Evolutionary conservation across 2,797 vertebrate species (phyloP), one percentile per base, ranked within the genome.

Genomic region (Sebastolobus altivelis): DNA sequence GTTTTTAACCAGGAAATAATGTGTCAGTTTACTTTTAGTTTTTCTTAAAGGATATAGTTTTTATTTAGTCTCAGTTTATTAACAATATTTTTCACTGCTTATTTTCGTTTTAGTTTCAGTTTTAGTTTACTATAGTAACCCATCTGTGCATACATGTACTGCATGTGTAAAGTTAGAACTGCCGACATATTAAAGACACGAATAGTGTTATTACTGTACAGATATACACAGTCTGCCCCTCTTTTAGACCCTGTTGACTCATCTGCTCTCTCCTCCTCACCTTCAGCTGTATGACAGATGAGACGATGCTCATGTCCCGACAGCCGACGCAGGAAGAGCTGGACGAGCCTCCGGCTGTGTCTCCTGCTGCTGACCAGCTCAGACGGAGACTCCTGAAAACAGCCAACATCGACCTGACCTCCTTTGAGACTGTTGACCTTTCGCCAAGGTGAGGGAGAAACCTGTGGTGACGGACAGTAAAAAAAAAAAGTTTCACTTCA

Each of bases 241-340:
- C 3, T 27, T 46, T 75, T 11, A 43, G 12, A 55, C 11, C 3
- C 18, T 58, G 16, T 25, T 3, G 5, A 7, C 33, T 85, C 18
- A 54, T 25, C 70, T 22, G 18, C 65, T 59, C 16, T 55, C 49
- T 33, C 35, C 35, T 66, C 14, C 62, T 69, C 22, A 10, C 37
- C 40, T 40, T 46, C 77, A 97, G 97, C 88, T 97, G 96, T 65
- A 89, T 92, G 87, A 97, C 96, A 0, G 96, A 97, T 14, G 95
- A 96, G 80, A 96, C 96, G 2, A 69, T 95, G 87, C 89, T 97
- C 43, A 90, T 86, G 29, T 96, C 96, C 49, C 90, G 93, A 5
- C 95, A 96, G 90, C 94, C 94, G 4, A 95, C 96, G 11, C 91
- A 92, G 75, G 96, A 96, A 20, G 95, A 96, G 72, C 83, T 95